phyloP scores from a whole-genome alignment of 2,888 invertebrate genomes.

The Hyalella azteca region DNA sequence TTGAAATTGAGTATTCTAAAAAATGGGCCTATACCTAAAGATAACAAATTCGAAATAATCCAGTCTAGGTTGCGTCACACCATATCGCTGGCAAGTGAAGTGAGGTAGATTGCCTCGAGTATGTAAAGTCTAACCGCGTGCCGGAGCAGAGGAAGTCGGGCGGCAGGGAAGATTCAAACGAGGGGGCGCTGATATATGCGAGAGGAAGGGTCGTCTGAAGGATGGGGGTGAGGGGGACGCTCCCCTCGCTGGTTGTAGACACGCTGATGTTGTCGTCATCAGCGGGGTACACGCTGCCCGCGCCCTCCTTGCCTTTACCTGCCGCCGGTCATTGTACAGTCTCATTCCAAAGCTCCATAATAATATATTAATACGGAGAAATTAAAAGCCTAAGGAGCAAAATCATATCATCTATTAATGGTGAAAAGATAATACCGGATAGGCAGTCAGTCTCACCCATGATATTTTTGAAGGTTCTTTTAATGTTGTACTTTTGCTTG shows the following conservation, averaged over 20 bases:
- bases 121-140: not conserved
- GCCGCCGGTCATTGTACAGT: not conserved
- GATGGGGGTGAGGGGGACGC: not conserved
- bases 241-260: not conserved
- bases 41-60: too few relatives aligned
- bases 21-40: too few relatives aligned
- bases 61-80: too few relatives aligned
- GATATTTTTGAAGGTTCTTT: conserved; percentile 12
- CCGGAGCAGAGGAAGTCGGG: not conserved
- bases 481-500: conserved; percentile 19
- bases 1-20: too few relatives aligned
- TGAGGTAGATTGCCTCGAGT: too few relatives aligned
- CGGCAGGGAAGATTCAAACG: not conserved
- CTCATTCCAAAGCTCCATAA: not conserved
- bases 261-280: conserved; percentile 17
- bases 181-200: not conserved
- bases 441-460: not conserved
- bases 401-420: not conserved
- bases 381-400: not conserved
- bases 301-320: not conserved
- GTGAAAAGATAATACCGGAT: not conserved
- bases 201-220: not conserved
- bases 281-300: not conserved
- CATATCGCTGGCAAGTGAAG: too few relatives aligned
- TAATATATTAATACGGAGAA: not conserved